Evolutionary conservation across 2,113 vertebrate genomes (phyloP).

Genomic region (Archilochus colubris): DNA sequence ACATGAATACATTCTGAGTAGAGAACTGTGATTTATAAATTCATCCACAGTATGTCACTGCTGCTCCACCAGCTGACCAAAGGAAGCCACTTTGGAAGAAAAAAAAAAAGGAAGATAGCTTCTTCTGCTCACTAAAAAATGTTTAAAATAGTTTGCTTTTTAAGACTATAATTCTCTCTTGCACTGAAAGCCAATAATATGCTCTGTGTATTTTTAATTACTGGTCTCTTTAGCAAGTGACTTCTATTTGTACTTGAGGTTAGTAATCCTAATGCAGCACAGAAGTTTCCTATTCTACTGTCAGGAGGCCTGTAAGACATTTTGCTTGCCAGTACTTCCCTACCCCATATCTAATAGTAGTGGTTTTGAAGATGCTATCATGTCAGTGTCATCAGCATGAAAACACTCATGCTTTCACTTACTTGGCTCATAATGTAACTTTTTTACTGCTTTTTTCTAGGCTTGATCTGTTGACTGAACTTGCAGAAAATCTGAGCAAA

Average conservation of each 20-base stretch:
- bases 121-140: neutral
- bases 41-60: conserved; percentile 68
- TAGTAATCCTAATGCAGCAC: neutral
- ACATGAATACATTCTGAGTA: neutral
- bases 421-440: neutral
- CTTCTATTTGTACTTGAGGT: neutral
- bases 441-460: neutral
- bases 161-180: neutral
- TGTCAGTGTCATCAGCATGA: neutral
- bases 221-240: neutral
- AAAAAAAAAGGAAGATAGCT: neutral
- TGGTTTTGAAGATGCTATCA: neutral
- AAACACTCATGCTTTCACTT: neutral
- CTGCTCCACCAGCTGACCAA: conserved; percentile 50
- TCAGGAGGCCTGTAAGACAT: neutral
- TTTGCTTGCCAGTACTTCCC: neutral
- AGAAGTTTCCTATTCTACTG: neutral
- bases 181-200: neutral
- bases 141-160: neutral
- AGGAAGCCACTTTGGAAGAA: neutral
- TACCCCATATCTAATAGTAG: neutral
- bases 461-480: neutral
- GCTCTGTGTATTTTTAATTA: neutral
- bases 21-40: conserved; percentile 38
- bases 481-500: neutral